A percentile compares a stretch with the other conserved stretches of the same genome.
These are phyloP conservation scores for Pyrrhia umbra DNA, from an alignment of 2,888 invertebrate genomes.

Conservation along the genomic window DNA sequence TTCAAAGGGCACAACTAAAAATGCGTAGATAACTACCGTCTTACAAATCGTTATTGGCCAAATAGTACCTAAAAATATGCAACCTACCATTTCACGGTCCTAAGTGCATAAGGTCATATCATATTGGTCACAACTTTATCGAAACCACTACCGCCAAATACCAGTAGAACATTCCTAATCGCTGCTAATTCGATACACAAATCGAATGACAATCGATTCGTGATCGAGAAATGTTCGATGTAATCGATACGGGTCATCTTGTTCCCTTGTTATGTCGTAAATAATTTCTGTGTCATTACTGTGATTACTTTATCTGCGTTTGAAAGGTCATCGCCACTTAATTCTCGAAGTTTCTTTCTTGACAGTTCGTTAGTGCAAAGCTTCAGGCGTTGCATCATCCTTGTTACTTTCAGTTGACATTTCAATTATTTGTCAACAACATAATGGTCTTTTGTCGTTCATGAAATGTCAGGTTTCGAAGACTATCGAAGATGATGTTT, in stretches of 20 bases:
- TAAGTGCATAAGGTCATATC: conserved; percentile 23
- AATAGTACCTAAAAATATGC: background rate
- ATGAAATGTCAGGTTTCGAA: background rate
- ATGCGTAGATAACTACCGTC: conserved; percentile 19
- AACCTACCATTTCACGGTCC: conserved; percentile 10
- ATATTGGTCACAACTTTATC: conserved; percentile 30
- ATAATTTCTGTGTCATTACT: conserved; percentile 38
- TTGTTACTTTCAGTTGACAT: conserved; percentile 15
- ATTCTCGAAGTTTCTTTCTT: conserved; percentile 15
- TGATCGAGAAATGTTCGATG: conserved; percentile 69
- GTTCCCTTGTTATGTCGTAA: conserved; percentile 38
- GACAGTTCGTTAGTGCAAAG: conserved; percentile 6
- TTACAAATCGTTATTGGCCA: conserved; percentile 17
- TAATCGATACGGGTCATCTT: conserved; percentile 69
- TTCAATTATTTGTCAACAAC: background rate
- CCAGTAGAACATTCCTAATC: conserved; percentile 39
- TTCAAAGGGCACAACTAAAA: conserved; percentile 23
- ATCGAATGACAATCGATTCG: conserved; percentile 64
- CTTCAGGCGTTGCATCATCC: conserved; percentile 16
- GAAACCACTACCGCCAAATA: conserved; percentile 33
- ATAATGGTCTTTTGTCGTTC: background rate
- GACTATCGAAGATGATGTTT: background rate
- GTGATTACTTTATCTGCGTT: conserved; percentile 37
- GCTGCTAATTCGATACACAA: conserved; percentile 56
- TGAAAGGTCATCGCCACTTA: conserved; percentile 50